Base-by-base conservation (phyloP, 2,797 vertebrate genomes). In the Lepilemur septentrionalis region DNA sequence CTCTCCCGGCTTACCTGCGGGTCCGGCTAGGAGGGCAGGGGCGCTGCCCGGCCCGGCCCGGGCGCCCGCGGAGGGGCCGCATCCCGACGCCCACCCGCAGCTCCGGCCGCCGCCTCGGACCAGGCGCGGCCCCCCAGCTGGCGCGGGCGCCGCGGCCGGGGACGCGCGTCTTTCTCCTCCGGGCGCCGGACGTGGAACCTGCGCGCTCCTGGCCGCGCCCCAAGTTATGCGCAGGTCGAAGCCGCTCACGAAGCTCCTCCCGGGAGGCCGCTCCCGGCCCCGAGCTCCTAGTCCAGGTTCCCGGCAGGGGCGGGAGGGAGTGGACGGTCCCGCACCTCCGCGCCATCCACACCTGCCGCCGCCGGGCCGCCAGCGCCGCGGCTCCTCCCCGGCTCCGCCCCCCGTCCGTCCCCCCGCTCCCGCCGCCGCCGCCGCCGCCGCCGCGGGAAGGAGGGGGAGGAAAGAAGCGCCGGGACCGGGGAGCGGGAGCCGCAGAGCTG, bases 331-430 rank as follows among this genome's bases (percentile, higher is more conserved):
- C 11, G 38, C 79, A 95, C 93, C 96, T 91, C 80, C n/a, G 30
- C 69, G 78, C 22, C 13, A 6, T 89, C 96, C 95, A 93, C 97
- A 98, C 97, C 97, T 97, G 96, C 97, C 0, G 97, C 85, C 9
- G 86, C 90, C 20, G 0, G 41, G 89, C 95, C 3, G 43, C 75
- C 9, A 2, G 50, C 6, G 13, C 76, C 20, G 12, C 25, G 35
- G 65, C 96, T 94, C 96, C 97, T 72, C 97, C 86, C 75, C 12
- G 73, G 48, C 92, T 35, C 96, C 92, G 82, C 97, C 95, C 85
- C 96, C 23, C 23, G 28, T 18, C 22, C 65, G n/a, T 11, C 20
- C 65, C 76, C 59, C 13, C 1, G 55, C 32, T 78, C 46, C 88
- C 35, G 5, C 18, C 20, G 61, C 81, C 5, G 48, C 73, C 10